Base-by-base conservation (phyloP, 2,113 vertebrate genomes). In the Centropristis striata region DNA sequence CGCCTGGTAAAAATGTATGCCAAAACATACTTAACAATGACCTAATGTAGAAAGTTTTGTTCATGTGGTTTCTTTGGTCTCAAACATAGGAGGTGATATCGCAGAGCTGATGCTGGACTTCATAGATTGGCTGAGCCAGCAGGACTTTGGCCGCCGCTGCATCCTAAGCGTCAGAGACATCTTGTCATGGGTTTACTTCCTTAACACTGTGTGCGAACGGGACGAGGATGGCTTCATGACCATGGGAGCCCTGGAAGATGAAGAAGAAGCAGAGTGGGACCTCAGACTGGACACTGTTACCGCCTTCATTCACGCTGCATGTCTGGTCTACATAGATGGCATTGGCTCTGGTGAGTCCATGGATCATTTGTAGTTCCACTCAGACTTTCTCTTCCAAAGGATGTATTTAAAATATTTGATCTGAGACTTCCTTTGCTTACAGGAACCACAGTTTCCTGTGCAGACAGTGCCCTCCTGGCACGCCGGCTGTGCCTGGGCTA, bases 41-140 rank as follows among this genome's bases (percentile, higher is more conserved):
- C 32, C 32, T 32, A 32, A 32, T 32, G 32, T 32, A 32, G 4
- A 32, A 32, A 32, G 32, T 6, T 32, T 32, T 32, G 32, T 6
- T 42, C 11, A 42, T 11, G 13, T 42, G 41, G 14, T 44, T 32
- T 32, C 23, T 28, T 27, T 51, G 6, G 1, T 36, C 36, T 49
- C 1, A 6, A 41, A 81, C 32, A 7, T 73, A 99, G 98, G 96
- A 0, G 84, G 92, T 42, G 96, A 97, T 32, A 87, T 99, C 67
- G 96, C 97, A 27, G 96, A 97, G 67, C 86, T 97, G 51, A 98
- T 99, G 95, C 90, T 99, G 92, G 97, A 99, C 93, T 99, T 99
- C 80, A 96, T 97, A 47, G 95, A 97, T 60, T 99, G 98, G 98
- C 93, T 99, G 68, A 96, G 88, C 32, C 94, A 83, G 57, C 97